Evolutionary conservation across 2,113 vertebrate genomes (phyloP).

Genomic region (Eolophus roseicapilla): DNA sequence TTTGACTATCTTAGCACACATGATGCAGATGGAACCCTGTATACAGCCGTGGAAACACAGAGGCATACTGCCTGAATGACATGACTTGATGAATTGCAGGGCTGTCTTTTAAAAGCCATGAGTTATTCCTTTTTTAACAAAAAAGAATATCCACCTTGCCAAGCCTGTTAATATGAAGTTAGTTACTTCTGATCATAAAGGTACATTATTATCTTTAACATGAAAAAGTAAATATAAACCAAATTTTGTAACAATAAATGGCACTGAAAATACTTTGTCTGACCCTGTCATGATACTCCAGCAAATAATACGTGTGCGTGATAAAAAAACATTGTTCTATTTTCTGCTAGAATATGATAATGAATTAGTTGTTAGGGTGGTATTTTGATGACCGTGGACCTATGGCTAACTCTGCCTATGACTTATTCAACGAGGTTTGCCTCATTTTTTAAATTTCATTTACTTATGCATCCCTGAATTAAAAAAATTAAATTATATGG

Average conservation of each 20-base stretch:
- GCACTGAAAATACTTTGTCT: not conserved
- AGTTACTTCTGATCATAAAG: not conserved
- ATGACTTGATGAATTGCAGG: not conserved
- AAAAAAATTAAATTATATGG: not conserved
- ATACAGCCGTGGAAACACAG: not conserved
- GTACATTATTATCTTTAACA: not conserved
- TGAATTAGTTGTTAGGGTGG: not conserved
- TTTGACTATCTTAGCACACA: constrained; percentile 15
- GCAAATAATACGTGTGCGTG: not conserved
- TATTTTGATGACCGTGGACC: not conserved
- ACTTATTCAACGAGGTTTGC: not conserved
- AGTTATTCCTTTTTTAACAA: not conserved
- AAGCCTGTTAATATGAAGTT: not conserved
- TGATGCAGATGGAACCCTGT: not conserved
- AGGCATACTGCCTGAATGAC: not conserved
- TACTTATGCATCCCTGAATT: not conserved
- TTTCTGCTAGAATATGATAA: not conserved
- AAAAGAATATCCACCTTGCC: not conserved
- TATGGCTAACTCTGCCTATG: not conserved
- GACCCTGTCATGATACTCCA: not conserved
- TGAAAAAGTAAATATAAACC: not conserved
- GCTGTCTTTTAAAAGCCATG: not conserved
- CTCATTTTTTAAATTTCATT: not conserved
- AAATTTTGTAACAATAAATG: not conserved
- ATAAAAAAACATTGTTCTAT: not conserved